Conservation (phyloP, 2,113 vertebrate genomes). For the Lepidothrix coronata region DNA sequence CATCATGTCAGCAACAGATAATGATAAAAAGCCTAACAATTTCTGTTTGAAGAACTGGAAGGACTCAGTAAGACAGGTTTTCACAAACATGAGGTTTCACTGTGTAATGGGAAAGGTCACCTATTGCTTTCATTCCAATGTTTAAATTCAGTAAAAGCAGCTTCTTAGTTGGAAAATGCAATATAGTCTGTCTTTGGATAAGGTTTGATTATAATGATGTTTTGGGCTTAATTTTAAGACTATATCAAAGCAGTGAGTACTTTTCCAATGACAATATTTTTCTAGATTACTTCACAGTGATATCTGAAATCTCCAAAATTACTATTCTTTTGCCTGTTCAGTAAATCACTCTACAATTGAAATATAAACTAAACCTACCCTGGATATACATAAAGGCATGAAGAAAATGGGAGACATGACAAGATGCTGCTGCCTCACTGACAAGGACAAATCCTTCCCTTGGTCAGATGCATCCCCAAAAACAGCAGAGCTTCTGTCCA, state of each 20-base stretch:
- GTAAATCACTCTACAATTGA: not conserved
- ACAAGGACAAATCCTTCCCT: not conserved
- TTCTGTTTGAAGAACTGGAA: not conserved
- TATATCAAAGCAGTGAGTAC: rapidly evolving
- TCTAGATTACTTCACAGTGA: not conserved
- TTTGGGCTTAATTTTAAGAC: not conserved
- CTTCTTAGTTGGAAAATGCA: not conserved
- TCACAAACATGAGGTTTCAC: not conserved
- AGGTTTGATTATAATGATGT: not conserved
- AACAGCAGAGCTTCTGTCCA: not conserved
- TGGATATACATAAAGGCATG: not conserved
- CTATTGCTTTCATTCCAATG: not conserved
- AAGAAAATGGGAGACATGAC: not conserved
- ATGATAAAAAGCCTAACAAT: not conserved
- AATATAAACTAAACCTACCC: not conserved
- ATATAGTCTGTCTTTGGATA: not conserved
- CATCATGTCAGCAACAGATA: not conserved
- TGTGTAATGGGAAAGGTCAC: not conserved
- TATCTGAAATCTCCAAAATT: not conserved
- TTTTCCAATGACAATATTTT: not conserved
- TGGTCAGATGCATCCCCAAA: not conserved
- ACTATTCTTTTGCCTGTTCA: rapidly evolving
- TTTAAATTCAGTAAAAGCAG: not conserved
- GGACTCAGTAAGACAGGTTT: not conserved
- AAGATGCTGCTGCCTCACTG: not conserved